Percentiles rank a stretch among this genome's conserved stretches.
phyloP scores from a whole-genome alignment of 1,140 invertebrate genomes.

The Drosophila novamexicana region DNA sequence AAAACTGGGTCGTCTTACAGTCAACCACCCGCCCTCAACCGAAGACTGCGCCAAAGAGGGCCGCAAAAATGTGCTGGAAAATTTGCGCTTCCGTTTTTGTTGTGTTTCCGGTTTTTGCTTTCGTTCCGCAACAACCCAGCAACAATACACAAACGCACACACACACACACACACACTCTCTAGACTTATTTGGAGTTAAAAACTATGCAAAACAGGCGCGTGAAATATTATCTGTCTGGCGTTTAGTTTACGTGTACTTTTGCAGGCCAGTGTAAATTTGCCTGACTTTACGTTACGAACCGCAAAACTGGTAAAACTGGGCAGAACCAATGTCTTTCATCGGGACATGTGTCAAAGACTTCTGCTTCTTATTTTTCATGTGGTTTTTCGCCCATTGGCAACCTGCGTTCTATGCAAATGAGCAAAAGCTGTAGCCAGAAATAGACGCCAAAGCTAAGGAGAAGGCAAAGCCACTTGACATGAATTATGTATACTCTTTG shows the following conservation, averaged over 20 bases:
- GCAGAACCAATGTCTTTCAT: constrained; percentile 42
- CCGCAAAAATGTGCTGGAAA: constrained; percentile 80
- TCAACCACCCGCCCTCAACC: not conserved
- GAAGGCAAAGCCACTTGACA: constrained; percentile 18
- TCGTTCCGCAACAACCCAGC: constrained; percentile 42
- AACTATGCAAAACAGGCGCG: constrained; percentile 75
- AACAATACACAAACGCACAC: constrained; percentile 19
- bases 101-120: constrained; percentile 81
- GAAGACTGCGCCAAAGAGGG: constrained; percentile 7
- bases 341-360: constrained; percentile 78
- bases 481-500: constrained; percentile 50
- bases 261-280: constrained; percentile 41
- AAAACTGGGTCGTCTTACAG: constrained; percentile 37
- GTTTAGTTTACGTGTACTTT: constrained; percentile 52
- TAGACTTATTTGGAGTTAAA: constrained; percentile 17
- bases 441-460: constrained; percentile 46
- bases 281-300: constrained; percentile 28
- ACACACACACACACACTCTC: constrained; percentile 5
- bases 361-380: constrained; percentile 45
- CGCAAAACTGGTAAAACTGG: constrained; percentile 12
- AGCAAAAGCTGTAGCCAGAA: constrained; percentile 48
- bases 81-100: constrained; percentile 83
- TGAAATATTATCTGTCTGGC: constrained; percentile 82
- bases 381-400: constrained; percentile 32
- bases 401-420: constrained; percentile 62